Percentiles rank a stretch among this genome's conserved stretches.
phyloP scores from a whole-genome alignment of 2,113 vertebrate species.

The Phrynosoma platyrhinos region DNA sequence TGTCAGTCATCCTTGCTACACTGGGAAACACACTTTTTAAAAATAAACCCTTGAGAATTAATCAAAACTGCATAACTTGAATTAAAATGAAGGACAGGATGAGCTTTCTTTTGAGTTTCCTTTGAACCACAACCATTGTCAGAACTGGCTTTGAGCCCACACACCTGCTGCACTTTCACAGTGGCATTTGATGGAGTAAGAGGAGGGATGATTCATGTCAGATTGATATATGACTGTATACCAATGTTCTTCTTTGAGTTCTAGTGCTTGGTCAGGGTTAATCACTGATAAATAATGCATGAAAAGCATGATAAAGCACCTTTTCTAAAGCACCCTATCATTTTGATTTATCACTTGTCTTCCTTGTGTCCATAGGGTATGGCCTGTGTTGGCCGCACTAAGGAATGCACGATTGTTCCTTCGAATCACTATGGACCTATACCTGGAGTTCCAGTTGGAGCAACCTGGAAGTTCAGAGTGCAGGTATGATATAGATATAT shows the following conservation, averaged over 20 bases:
- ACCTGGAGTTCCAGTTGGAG: conserved; percentile 94
- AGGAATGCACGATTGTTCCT: conserved; percentile 97
- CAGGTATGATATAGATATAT: conserved; percentile 81
- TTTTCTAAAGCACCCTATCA: neutral
- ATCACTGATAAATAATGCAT: neutral
- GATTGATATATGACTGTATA: too few relatives aligned
- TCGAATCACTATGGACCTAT: conserved; percentile 98
- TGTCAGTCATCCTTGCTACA: neutral
- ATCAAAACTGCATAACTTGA: too few relatives aligned
- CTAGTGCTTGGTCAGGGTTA: too few relatives aligned
- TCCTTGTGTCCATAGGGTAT: conserved; percentile 86
- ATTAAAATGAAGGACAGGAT: too few relatives aligned
- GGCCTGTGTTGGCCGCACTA: conserved; percentile 98
- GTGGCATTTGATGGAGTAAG: too few relatives aligned
- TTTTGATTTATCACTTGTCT: conserved; percentile 42
- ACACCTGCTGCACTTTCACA: too few relatives aligned
- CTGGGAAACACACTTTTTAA: neutral
- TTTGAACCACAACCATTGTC: too few relatives aligned
- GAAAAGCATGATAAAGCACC: too few relatives aligned
- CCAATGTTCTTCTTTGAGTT: neutral
- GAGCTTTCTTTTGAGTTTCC: too few relatives aligned
- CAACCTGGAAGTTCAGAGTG: conserved; percentile 98
- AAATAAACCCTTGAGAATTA: too few relatives aligned
- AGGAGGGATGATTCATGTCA: too few relatives aligned
- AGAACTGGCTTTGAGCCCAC: too few relatives aligned